phyloP scores from a whole-genome alignment of 1,140 invertebrate species.

The Lysiphlebus fabarum region DNA sequence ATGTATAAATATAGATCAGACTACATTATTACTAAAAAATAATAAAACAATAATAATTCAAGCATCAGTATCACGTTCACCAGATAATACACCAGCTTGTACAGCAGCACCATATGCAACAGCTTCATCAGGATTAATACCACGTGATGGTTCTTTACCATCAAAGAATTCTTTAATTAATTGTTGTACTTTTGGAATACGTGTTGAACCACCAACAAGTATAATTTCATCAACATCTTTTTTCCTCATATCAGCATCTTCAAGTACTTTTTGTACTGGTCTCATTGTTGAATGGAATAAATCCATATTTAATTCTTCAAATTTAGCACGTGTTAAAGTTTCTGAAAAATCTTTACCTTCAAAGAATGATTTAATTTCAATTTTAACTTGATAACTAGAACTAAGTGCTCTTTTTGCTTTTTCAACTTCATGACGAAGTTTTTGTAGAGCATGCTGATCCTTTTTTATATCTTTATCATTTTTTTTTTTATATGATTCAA shows the following conservation, averaged over 20 bases:
- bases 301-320: slow-evolving; percentile 99
- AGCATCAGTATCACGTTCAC: slow-evolving; percentile 94
- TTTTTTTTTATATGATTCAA: slow-evolving; percentile 98
- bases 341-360: slow-evolving; percentile 99
- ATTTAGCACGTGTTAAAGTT: slow-evolving; percentile 96
- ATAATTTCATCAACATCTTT: slow-evolving; percentile 99
- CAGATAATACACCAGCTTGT: slow-evolving; percentile 89
- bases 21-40: no score
- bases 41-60: no score
- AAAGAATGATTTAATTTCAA: slow-evolving; percentile 99
- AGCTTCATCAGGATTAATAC: slow-evolving; percentile 98
- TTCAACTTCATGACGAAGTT: slow-evolving; percentile 94
- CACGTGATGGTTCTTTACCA: slow-evolving; percentile 94
- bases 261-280: slow-evolving; percentile 96
- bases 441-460: slow-evolving; percentile 93
- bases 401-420: slow-evolving; percentile 96
- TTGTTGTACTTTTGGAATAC: slow-evolving; percentile 99
- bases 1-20: no score
- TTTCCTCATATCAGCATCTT: slow-evolving; percentile 98
- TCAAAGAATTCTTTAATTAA: slow-evolving; percentile 98
- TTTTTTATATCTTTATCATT: slow-evolving; percentile 96
- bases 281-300: slow-evolving; percentile 97
- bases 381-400: slow-evolving; percentile 91
- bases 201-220: slow-evolving; percentile 96
- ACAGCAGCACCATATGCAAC: slow-evolving; percentile 98